phyloP scores from a whole-genome alignment of 2,797 vertebrate species.

The Dromococcyx pavoninus region DNA sequence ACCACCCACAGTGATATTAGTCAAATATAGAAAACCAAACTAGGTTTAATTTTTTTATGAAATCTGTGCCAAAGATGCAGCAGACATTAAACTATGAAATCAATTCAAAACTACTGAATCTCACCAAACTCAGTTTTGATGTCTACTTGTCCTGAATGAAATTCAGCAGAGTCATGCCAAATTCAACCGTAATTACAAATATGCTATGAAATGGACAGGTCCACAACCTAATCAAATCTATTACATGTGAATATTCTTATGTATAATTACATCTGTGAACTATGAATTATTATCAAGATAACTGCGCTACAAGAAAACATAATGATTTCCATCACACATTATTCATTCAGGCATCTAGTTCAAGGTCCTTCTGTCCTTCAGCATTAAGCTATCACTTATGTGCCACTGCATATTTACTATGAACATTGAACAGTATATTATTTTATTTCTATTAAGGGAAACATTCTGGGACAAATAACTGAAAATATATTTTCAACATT shows the following conservation, averaged over 20 bases:
- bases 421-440: neutral
- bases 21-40: neutral
- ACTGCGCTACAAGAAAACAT: fast-evolving
- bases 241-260: neutral
- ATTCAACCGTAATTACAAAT: neutral
- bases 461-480: neutral
- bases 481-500: neutral
- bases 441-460: slow-evolving; percentile 31
- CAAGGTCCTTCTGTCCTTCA: neutral
- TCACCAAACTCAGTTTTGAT: neutral
- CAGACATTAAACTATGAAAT: neutral
- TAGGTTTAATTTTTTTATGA: neutral
- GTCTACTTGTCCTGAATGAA: neutral
- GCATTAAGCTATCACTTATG: neutral
- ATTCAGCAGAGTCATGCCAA: neutral
- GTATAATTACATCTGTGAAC: neutral
- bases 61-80: neutral
- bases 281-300: neutral
- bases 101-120: neutral
- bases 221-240: neutral
- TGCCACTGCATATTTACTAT: neutral
- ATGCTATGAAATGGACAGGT: neutral
- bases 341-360: neutral
- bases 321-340: neutral
- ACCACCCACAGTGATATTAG: neutral